Evolutionary conservation across 2,888 invertebrate species (phyloP), one percentile per base, ranked within the genome.

Genomic region (Ophioninae sp.): DNA sequence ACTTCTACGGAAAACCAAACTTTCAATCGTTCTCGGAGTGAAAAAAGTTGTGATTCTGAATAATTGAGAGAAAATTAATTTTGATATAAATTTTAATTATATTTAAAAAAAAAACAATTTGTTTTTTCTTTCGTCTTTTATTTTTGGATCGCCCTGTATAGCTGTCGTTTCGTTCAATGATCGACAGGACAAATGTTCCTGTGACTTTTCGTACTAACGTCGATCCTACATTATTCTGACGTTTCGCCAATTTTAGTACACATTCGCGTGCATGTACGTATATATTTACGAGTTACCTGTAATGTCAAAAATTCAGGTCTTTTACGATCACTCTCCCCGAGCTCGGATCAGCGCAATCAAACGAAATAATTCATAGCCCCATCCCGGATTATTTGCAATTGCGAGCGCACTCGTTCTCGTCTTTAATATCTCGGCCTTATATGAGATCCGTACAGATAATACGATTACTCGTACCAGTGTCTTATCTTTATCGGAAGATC

Each of bases 141-240:
- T 44, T 44, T 44, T 44, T 1, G 44, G 44, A 5, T 13, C 2
- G 5, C 10, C 44, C 44, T 44, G 44, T 44, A 44, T 0, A 30
- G 2, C 61, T 59, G 5, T 21, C 8, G 17, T 57, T 30, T 44
- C 57, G 41, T 69, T 77, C 74, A 82, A 74, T 82, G 74, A 82
- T 82, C 82, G 78, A 57, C 64, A 57, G 73, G 82, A 74, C 82
- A 79, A 82, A 82, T 79, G 78, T 82, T 69, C 74, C 64, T 44
- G 62, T 56, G 61, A 61, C 23, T 73, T 62, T 30, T 62, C 13
- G 44, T 50, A 20, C 50, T 69, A 44, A 3, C 68, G 17, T 44
- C 44, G 44, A 61, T 59, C 65, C 30, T 69, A 44, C 13, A 62
- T 61, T 23, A 70, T 75, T 75, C 56, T 23, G 56, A 57, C 75